Percentiles rank a stretch among this genome's conserved stretches.
Evolutionary conservation across 2,888 invertebrate species (phyloP).

Genomic region (Tolmerus cingulatus): DNA sequence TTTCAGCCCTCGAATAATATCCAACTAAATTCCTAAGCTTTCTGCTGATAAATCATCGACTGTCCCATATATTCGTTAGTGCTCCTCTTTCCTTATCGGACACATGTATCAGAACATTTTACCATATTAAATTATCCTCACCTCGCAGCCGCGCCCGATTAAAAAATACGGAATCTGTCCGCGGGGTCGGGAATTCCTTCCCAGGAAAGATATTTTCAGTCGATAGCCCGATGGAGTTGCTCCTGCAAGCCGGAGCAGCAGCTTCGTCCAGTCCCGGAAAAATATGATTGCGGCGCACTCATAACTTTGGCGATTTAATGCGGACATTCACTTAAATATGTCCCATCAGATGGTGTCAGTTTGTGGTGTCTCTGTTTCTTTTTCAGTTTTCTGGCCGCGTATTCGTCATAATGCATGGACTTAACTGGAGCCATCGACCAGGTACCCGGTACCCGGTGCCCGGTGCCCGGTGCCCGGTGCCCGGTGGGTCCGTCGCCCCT

Average conservation of each 20-base stretch:
- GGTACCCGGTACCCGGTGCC: too few species aligned
- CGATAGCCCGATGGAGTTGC: not conserved
- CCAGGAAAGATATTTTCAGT: constrained; percentile 8
- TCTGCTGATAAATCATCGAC: not conserved
- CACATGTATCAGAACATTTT: constrained; percentile 24
- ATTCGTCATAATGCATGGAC: constrained; percentile 7
- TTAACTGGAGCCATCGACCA: constrained; percentile 21
- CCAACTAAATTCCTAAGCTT: not conserved
- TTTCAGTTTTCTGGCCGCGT: not conserved
- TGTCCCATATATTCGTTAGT: constrained; percentile 18
- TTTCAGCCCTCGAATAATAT: not conserved
- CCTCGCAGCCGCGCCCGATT: not conserved
- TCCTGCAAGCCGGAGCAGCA: not conserved
- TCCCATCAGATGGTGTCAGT: constrained; percentile 10
- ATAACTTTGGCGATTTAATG: constrained; percentile 20
- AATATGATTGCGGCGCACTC: not conserved
- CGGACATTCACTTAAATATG: not conserved
- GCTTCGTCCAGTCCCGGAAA: not conserved
- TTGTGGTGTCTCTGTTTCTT: not conserved
- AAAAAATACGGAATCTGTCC: not conserved
- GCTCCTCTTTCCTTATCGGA: constrained; percentile 14
- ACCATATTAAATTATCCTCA: constrained; percentile 23
- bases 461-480: too few species aligned
- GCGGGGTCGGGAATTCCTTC: not conserved
- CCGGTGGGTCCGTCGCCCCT: not conserved